phyloP scores from a whole-genome alignment of 2,797 vertebrate genomes.

The Ptychobarbus kaznakovi region DNA sequence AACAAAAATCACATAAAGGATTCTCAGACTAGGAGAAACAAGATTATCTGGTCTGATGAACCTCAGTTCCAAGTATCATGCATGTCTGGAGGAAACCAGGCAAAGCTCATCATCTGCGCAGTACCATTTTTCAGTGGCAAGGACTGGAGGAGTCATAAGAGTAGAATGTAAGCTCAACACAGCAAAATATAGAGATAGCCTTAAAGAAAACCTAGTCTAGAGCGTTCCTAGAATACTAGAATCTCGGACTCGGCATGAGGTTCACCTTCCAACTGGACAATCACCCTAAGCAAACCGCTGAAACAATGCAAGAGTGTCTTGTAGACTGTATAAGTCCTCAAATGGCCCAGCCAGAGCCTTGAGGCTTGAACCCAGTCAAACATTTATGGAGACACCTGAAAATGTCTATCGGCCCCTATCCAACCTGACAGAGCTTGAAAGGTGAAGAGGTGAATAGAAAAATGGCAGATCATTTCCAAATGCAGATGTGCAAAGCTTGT shows the following conservation, averaged over 20 bases:
- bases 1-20: neutral
- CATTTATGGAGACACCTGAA: neutral
- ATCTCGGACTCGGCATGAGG: no score
- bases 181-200: no score
- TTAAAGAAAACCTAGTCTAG: no score
- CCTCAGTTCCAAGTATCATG: no score
- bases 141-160: no score
- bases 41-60: neutral
- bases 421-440: neutral
- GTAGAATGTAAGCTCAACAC: no score
- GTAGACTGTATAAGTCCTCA: neutral
- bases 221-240: no score
- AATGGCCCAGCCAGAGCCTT: neutral
- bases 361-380: neutral
- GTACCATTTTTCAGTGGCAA: neutral
- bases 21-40: neutral
- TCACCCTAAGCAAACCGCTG: no score
- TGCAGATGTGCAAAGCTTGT: neutral
- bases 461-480: neutral
- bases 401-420: neutral
- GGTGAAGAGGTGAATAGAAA: neutral
- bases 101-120: neutral
- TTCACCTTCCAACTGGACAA: neutral
- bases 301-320: neutral
- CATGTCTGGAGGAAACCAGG: neutral